phyloP scores from a whole-genome alignment of 1,140 invertebrate genomes.

The Brachionus paranguensis region DNA sequence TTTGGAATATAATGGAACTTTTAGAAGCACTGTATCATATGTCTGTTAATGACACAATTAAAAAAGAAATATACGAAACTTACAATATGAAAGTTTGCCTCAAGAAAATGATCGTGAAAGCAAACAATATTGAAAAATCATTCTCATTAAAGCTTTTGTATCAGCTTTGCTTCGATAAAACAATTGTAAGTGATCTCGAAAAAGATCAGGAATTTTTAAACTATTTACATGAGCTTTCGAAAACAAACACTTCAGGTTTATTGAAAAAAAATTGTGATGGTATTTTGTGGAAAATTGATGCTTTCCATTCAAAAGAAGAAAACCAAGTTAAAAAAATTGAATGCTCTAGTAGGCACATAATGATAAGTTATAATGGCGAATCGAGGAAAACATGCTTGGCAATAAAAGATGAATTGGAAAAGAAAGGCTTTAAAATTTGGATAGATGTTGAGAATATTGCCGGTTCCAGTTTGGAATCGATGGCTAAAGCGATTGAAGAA shows the following conservation, averaged over 20 bases:
- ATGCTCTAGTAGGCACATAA: neutral
- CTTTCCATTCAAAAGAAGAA: neutral
- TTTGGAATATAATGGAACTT: neutral
- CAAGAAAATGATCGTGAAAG: neutral
- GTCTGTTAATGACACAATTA: neutral
- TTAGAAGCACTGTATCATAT: neutral
- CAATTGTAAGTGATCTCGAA: neutral
- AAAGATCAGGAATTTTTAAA: neutral
- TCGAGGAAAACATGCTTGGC: neutral
- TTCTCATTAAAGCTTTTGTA: neutral
- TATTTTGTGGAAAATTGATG: constrained; percentile 10
- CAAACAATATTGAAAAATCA: neutral
- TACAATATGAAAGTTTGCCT: neutral
- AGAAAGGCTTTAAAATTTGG: constrained; percentile 40
- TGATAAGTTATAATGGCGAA: constrained; percentile 13
- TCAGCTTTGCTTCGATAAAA: neutral
- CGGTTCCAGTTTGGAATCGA: constrained; percentile 49
- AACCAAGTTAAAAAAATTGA: neutral
- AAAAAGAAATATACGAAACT: neutral
- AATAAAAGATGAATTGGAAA: neutral
- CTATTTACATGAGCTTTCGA: neutral
- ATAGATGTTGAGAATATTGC: constrained; percentile 43
- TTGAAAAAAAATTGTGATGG: constrained; percentile 8
- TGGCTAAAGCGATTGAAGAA: constrained; percentile 53
- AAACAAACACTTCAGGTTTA: neutral